Base-by-base conservation (phyloP, 2,888 invertebrate genomes). In the Caenorhabditis becei region DNA sequence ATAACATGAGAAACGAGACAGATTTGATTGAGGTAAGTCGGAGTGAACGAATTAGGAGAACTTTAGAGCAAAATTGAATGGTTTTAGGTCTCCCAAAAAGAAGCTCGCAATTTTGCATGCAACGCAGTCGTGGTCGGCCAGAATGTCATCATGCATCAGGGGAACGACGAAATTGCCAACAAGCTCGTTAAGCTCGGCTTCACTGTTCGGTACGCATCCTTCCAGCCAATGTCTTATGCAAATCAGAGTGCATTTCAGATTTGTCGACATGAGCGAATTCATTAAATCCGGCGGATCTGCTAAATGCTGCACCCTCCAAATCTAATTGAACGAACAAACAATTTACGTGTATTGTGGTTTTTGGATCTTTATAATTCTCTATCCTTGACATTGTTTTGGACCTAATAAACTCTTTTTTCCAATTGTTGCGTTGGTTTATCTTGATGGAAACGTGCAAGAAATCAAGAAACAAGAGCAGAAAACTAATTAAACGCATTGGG, bases 201-300 rank as follows among this genome's bases (percentile, higher is more conserved):
- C 66, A 81, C 75, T 47, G 84, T 85, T 51, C 53, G 75, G 74
- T 78, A 66, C 41, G 41, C 8, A 23, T n/a, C 10, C 24, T 58
- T n/a, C 11, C 41, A 26, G 23, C 41, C 54, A 2, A 32, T 58
- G 3, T 44, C 44, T n/a, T 58, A 35, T 69, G 51, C 62, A 58
- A 63, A 59, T 26, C 3, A 47, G 4, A 47, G 47, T n/a, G 47
- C 47, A 37, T 77, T 69, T 26, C 66, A 84, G 84, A 77, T 81
- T 75, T 20, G 88, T 91, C 11, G 87, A 91, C 75, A 89, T 91
- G 88, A 84, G 86, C 61, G 91, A 91, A 74, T 91, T 91, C 81
- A 86, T 91, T 61, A 91, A 91, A 74, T 86, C 86, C 44, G 90
- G 90, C 56, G 90, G 89, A 65, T 89, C 90, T 2, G 83, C 89